Conservation (phyloP, 2,888 invertebrate species). For the Tribolium freemani region DNA sequence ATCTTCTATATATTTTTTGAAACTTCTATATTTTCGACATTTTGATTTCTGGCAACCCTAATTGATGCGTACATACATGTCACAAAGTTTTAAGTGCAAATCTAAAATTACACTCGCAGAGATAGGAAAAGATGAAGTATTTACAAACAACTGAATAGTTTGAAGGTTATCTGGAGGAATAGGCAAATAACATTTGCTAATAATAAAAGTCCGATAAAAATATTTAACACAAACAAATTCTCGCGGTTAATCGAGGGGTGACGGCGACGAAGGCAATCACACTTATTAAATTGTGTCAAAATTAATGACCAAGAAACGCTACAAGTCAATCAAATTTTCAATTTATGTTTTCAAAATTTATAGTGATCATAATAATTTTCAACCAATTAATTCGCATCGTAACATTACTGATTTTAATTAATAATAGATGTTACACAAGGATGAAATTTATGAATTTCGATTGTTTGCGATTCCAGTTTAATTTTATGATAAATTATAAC, state of each 20-base stretch:
- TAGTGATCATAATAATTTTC: not conserved
- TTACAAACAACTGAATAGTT: constrained; percentile 48
- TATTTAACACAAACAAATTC: constrained; percentile 39
- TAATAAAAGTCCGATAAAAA: constrained; percentile 56
- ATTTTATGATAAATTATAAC: constrained; percentile 12
- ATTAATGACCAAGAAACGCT: not conserved
- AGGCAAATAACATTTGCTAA: constrained; percentile 60
- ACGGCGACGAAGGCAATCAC: no score
- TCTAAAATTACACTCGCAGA: constrained; percentile 35
- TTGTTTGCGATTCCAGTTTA: constrained; percentile 2
- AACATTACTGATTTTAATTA: not conserved
- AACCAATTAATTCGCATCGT: not conserved
- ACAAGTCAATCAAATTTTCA: not conserved
- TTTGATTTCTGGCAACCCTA: no score
- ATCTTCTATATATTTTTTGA: no score
- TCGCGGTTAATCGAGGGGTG: no score
- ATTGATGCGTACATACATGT: not conserved
- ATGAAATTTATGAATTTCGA: constrained; percentile 21
- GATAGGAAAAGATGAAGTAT: constrained; percentile 43
- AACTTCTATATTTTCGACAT: no score
- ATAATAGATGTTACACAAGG: constrained; percentile 15
- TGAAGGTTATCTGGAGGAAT: constrained; percentile 48
- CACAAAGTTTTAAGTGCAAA: constrained; percentile 35
- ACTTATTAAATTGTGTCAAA: no score
- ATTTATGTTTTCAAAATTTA: not conserved